Evolutionary conservation across 2,113 vertebrate species (phyloP), one percentile per base, ranked within the genome.

Genomic region (Arothron firmamentum): DNA sequence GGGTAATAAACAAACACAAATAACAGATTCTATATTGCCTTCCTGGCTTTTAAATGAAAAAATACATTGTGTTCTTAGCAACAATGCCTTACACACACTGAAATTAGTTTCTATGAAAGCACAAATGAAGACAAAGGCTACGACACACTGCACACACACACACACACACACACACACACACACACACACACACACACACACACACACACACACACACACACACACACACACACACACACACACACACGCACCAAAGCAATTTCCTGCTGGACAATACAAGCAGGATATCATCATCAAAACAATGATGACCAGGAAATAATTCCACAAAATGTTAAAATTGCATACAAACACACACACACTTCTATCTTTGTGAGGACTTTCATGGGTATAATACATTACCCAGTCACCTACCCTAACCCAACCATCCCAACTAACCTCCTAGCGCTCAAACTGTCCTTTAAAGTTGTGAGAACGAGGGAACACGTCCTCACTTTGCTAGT

Each of bases 221-320:
- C 57, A 56, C 59, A 59, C 48, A 72, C 61, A 66, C 15, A 51
- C 56, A 5, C 67, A 52, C 56, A 56, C 60, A 82, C 62, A 79
- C 64, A 77, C 68, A 66, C 68, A 72, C 68, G 72, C 12, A n/a
- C n/a, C n/a, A 80, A 77, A 80, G 51, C 62, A 74, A 61, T 80
- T 78, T 80, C 55, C 62, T 61, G 65, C 52, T 38, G 38, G 58
- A 78, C 67, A 66, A 80, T 82, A 62, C 69, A 81, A 87, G 84
- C 61, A 65, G 53, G 53, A 71, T 70, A 52, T 73, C n/a, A 74
- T 79, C 64, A 73, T 74, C 66, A 82, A 28, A 3, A 28, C 28
- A 6, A 28, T 28, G 28, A 28, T 28, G 3, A 6, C 6, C 28
- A 9, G 28, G 14, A 70, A 65, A 80, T 84, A 64, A 77, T 72